Evolutionary conservation across 1,140 invertebrate genomes (phyloP).

Genomic region (Plodia interpunctella): DNA sequence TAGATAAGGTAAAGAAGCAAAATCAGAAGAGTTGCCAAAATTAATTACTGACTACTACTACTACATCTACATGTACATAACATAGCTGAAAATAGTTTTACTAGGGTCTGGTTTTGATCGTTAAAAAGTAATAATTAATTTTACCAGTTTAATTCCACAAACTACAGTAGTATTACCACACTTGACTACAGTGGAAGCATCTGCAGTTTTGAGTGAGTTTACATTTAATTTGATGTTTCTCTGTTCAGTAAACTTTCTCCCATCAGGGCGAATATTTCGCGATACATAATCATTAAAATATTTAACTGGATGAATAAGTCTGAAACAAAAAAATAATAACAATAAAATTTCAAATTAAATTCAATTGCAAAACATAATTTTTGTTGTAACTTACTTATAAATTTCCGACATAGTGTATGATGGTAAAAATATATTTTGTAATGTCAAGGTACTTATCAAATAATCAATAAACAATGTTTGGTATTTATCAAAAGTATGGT

Average conservation of each 20-base stretch:
- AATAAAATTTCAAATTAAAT: neutral
- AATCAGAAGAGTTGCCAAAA: too few relatives aligned
- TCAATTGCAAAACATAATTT: constrained; percentile 7
- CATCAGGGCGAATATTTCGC: constrained; percentile 49
- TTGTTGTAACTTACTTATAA: constrained; percentile 41
- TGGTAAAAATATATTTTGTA: too few relatives aligned
- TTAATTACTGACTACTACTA: too few relatives aligned
- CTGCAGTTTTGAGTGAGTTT: constrained; percentile 54
- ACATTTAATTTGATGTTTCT: constrained; percentile 59
- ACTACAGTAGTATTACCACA: constrained; percentile 65
- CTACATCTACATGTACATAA: too few relatives aligned
- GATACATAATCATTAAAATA: constrained; percentile 63
- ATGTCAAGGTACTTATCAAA: too few relatives aligned
- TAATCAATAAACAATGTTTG: too few relatives aligned
- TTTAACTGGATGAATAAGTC: constrained; percentile 61
- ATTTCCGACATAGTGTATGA: constrained; percentile 42
- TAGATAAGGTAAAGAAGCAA: constrained; percentile 7
- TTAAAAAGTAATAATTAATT: neutral
- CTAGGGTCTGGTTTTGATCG: too few relatives aligned
- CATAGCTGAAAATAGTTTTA: too few relatives aligned
- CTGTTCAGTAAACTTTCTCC: constrained; percentile 52
- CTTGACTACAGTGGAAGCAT: constrained; percentile 60
- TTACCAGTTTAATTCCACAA: constrained; percentile 65
- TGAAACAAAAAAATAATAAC: constrained; percentile 30
- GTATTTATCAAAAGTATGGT: too few relatives aligned